A percentile compares a stretch with the other conserved stretches of the same genome.
Conservation (phyloP, 2,797 vertebrate genomes). For the Propithecus perrieri region DNA sequence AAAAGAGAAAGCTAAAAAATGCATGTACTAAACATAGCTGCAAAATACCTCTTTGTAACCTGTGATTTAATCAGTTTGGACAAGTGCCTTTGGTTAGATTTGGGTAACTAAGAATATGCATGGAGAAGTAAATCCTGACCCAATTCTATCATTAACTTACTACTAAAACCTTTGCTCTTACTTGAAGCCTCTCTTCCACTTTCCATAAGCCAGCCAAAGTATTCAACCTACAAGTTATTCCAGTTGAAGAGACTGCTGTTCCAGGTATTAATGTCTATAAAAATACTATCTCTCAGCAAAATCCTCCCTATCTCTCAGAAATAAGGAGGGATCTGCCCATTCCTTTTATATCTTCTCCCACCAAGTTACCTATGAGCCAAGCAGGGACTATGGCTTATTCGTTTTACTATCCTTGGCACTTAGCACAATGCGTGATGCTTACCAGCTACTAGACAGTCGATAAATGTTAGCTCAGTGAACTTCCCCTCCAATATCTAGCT, state of each 20-base stretch:
- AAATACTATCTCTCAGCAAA: not conserved
- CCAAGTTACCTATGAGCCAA: not conserved
- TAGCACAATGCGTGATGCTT: not conserved
- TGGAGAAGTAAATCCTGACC: slow-evolving; percentile 30
- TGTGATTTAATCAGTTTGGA: slow-evolving; percentile 43
- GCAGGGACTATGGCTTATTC: not conserved
- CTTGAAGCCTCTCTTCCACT: not conserved
- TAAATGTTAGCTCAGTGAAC: not conserved
- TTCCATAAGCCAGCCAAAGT: not conserved
- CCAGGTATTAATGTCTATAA: not conserved
- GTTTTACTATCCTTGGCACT: not conserved
- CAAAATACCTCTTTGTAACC: not conserved
- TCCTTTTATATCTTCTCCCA: not conserved
- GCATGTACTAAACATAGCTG: not conserved
- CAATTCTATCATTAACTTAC: slow-evolving; percentile 39
- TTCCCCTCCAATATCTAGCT: not conserved
- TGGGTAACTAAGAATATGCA: not conserved
- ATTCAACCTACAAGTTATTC: not conserved
- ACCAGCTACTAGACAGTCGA: not conserved
- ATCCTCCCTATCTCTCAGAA: not conserved
- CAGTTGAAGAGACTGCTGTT: not conserved
- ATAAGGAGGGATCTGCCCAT: not conserved
- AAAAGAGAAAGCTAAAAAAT: not conserved
- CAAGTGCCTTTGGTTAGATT: slow-evolving; percentile 40
- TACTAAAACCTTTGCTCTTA: not conserved